Evolutionary conservation across 2,797 vertebrate species (phyloP).

Genomic region (Hypotaenidia philippensis): DNA sequence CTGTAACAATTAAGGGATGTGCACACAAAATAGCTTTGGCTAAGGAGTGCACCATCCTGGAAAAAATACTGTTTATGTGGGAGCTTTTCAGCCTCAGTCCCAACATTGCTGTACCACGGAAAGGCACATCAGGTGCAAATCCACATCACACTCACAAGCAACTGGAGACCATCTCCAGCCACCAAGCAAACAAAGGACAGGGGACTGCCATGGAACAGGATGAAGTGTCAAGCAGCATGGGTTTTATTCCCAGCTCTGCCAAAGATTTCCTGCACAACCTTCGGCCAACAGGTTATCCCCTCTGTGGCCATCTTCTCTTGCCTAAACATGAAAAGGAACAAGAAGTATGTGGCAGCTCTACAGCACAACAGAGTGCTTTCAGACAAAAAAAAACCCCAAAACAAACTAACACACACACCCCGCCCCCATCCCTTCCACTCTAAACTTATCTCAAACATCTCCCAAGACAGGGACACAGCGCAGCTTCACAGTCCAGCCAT

Average conservation of each 20-base stretch:
- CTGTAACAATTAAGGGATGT: slow-evolving; percentile 67
- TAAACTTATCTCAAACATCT: not conserved
- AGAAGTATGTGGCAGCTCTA: slow-evolving; percentile 12
- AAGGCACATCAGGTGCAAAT: slow-evolving; percentile 5
- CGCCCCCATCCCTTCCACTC: not conserved
- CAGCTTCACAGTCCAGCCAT: not conserved
- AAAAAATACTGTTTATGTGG: not conserved
- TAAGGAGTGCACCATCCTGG: not conserved
- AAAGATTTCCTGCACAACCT: slow-evolving; percentile 31
- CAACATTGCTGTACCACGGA: not conserved
- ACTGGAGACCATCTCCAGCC: slow-evolving; percentile 7
- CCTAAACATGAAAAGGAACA: slow-evolving; percentile 35
- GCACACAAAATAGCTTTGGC: slow-evolving; percentile 35
- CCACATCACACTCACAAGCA: not conserved
- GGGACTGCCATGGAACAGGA: not conserved
- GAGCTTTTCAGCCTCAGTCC: not conserved
- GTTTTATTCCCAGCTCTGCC: slow-evolving; percentile 30
- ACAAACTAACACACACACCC: not conserved
- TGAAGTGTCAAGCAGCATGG: not conserved
- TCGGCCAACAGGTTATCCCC: not conserved
- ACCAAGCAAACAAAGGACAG: slow-evolving; percentile 15
- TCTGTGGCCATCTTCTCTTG: not conserved
- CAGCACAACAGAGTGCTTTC: slow-evolving; percentile 1
- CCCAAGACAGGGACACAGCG: not conserved
- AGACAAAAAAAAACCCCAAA: not conserved